Base-by-base conservation (phyloP, 2,888 invertebrate species). In the Pedicia rivosa region DNA sequence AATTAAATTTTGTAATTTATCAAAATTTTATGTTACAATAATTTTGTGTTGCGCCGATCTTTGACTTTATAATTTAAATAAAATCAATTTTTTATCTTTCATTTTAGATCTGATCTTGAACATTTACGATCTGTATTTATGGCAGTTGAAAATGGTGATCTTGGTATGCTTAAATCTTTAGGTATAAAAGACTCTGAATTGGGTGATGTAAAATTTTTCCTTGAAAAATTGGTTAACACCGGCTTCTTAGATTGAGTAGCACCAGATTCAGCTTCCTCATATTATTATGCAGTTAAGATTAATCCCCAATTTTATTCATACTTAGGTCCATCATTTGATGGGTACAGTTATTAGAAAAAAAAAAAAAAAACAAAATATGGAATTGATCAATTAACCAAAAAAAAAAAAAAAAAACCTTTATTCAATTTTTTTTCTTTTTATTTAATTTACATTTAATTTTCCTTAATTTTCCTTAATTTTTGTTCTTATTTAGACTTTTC, bases 161-260 rank as follows among this genome's bases (percentile, higher is more conserved):
- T 91, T 42, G 88, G 90, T 41, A 87, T 90, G 82, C 68, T 92
- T 41, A 90, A 90, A 56, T 87, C 88, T 9, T 70, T 92, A 43
- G 91, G 91, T 47, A 91, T 92, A 62, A 90, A 91, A 64, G 91
- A 92, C 61, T 90, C 88, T 0, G 91, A 91, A 57, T 69, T 92
- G 44, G 90, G 90, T 13, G 91, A 92, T 56, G 90, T 92, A 38
- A 91, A 91, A 59, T 91, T 91, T 67, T 92, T 92, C 72, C 71
- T 92, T 53, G 91, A 91, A 68, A 90, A 91, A 64, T 72, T 92
- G 53, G 88, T 91, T 41, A 88, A 88, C 64, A 92, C 91, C 47
- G 91, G 91, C 49, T 92, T 92, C 67, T 77, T 92, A 63, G 90
- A 91, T 70, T 91, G 81, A 81, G 71, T 72, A 67, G 70, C 68